Evolutionary conservation across 2,888 invertebrate species (phyloP).

Genomic region (Cloeon dipterum): DNA sequence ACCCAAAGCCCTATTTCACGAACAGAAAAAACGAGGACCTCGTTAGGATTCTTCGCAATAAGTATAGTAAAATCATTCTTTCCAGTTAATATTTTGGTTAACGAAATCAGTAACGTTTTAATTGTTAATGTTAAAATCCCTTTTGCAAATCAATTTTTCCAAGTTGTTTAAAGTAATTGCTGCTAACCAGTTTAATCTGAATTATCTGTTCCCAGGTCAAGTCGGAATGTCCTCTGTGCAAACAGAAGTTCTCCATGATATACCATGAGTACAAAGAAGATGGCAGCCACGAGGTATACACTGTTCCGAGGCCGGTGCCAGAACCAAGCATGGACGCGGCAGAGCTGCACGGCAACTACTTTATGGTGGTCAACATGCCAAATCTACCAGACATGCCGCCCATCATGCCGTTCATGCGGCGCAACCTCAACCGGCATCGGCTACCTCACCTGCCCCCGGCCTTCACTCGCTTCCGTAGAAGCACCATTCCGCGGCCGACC

Average conservation of each 20-base stretch:
- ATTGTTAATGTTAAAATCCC: not conserved
- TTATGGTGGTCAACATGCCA: not conserved
- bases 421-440: not conserved
- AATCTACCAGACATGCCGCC: not conserved
- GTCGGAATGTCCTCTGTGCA: constrained; percentile 83
- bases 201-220: constrained; percentile 39
- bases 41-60: too few relatives aligned
- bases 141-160: not conserved
- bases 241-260: constrained; percentile 73
- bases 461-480: too few relatives aligned
- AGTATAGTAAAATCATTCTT: too few relatives aligned
- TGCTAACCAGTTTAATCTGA: not conserved
- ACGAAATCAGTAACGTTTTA: too few relatives aligned
- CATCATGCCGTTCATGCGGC: not conserved
- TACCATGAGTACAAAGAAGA: constrained; percentile 79
- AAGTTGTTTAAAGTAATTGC: not conserved
- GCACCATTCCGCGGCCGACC: not conserved
- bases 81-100: too few relatives aligned
- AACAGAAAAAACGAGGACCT: too few relatives aligned
- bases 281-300: constrained; percentile 70
- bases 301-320: constrained; percentile 14
- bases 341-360: too few relatives aligned
- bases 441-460: not conserved
- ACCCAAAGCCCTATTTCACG: too few relatives aligned
- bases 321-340: not conserved